Conservation (phyloP, 2,113 vertebrate genomes). For the Motacilla alba region DNA sequence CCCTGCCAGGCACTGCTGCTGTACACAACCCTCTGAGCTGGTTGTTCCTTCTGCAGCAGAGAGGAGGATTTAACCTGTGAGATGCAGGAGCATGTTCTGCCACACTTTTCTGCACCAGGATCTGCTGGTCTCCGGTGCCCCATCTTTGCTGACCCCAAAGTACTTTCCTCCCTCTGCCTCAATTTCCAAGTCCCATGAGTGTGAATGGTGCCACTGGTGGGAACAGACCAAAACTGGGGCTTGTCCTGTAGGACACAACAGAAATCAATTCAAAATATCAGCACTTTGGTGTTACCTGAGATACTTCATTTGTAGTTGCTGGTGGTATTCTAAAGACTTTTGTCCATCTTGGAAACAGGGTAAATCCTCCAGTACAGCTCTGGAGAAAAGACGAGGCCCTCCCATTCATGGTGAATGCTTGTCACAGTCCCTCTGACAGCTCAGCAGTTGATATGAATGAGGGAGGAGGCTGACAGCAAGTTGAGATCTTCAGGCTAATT, state of each 20-base stretch:
- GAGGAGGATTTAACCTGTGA: background rate
- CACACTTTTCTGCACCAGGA: background rate
- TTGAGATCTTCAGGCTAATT: constrained; percentile 14
- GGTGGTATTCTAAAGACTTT: background rate
- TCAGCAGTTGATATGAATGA: background rate
- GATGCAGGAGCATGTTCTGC: background rate
- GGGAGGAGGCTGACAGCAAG: background rate
- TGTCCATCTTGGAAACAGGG: background rate
- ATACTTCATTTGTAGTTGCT: background rate
- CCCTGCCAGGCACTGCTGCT: background rate
- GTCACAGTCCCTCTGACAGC: background rate
- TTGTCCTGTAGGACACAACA: background rate
- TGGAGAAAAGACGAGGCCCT: background rate
- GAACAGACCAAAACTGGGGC: background rate
- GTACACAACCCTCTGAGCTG: background rate
- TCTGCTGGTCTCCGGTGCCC: background rate
- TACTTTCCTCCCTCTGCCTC: background rate
- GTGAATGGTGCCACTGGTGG: background rate
- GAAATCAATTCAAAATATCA: background rate
- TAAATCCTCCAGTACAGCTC: background rate
- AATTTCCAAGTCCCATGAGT: rapidly evolving
- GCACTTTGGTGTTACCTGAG: background rate
- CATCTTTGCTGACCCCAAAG: background rate
- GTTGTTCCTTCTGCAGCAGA: background rate
- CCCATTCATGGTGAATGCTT: background rate